phyloP scores from a whole-genome alignment of 2,113 vertebrate species.

The Calyptomena viridis region DNA sequence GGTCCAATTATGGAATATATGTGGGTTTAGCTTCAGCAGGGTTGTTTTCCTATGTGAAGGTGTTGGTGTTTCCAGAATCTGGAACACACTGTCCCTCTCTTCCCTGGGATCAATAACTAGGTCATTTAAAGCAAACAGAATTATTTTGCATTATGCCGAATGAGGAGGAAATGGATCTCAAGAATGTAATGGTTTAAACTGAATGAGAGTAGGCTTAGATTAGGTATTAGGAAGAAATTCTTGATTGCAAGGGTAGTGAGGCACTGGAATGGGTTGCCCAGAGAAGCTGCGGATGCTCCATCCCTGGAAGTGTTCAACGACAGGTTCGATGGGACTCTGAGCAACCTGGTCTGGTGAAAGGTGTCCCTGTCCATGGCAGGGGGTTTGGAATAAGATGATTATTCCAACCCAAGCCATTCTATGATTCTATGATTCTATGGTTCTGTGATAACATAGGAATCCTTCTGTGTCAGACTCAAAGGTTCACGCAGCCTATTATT shows the following conservation, averaged over 20 bases:
- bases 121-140: background rate
- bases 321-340: background rate
- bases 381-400: background rate
- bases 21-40: background rate
- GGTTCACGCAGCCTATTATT: background rate
- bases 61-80: background rate
- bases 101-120: background rate
- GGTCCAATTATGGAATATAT: background rate
- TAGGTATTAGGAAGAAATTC: background rate
- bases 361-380: background rate
- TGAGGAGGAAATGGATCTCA: background rate
- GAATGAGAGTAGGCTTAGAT: background rate
- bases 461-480: background rate
- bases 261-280: background rate
- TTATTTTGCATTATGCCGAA: background rate
- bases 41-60: background rate
- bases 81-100: background rate
- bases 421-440: background rate
- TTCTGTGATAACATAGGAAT: background rate
- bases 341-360: background rate
- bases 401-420: background rate
- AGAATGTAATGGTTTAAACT: background rate
- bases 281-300: background rate
- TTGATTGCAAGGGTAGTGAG: background rate
- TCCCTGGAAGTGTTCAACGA: background rate